A percentile compares a stretch with the other conserved stretches of the same genome.
Conservation (phyloP, 2,797 vertebrate genomes). For the Periparus ater region DNA sequence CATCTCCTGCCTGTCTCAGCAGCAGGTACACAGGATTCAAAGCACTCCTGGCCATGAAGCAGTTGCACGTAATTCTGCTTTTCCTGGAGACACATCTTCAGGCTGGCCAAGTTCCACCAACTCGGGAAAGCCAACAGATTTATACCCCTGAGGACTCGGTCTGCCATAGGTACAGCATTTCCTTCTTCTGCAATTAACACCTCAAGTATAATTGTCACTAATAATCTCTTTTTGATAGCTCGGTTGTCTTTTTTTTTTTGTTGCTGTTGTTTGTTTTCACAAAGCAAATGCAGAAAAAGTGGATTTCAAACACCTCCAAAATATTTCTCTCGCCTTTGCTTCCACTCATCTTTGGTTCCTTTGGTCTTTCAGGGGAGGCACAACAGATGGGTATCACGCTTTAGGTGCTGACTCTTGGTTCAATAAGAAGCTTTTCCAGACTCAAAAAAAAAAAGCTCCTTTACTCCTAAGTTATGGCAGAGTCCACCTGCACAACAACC, state of each 20-base stretch:
- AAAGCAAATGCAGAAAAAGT: not conserved
- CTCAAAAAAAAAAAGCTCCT: not conserved
- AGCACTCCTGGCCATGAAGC: slow-evolving; percentile 50
- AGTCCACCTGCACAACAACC: not conserved
- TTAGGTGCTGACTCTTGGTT: not conserved
- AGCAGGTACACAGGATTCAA: slow-evolving; percentile 58
- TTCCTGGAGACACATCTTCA: slow-evolving; percentile 58
- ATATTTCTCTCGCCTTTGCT: not conserved
- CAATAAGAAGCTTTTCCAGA: not conserved
- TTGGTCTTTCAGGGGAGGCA: not conserved
- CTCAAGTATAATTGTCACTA: slow-evolving; percentile 69
- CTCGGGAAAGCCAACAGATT: not conserved
- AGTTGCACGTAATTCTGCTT: slow-evolving; percentile 51
- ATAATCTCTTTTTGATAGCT: slow-evolving; percentile 56
- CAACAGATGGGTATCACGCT: not conserved
- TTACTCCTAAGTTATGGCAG: not conserved
- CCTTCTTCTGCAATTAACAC: slow-evolving; percentile 78
- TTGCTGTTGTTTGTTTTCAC: slow-evolving; percentile 10
- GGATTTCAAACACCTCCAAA: slow-evolving; percentile 22
- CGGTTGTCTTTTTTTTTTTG: not conserved
- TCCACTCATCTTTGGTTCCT: not conserved
- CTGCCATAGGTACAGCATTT: slow-evolving; percentile 76
- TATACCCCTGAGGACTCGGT: not conserved
- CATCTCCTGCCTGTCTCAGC: slow-evolving; percentile 33
- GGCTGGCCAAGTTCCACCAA: slow-evolving; percentile 30